Base-by-base conservation (phyloP, 2,113 vertebrate species). In the Grallaria varia region DNA sequence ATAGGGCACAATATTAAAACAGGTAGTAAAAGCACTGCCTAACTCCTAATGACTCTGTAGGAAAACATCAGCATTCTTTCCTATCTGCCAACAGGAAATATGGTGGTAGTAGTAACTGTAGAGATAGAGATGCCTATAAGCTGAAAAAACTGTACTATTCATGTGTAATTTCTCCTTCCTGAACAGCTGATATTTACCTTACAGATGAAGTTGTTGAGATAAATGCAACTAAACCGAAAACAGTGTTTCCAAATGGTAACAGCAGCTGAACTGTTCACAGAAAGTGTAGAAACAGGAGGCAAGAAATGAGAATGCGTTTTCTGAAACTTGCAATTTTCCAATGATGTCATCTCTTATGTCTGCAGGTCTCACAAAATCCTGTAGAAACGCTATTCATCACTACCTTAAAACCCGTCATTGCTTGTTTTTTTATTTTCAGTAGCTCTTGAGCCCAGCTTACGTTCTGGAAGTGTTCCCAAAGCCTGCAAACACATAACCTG, bases 371-470 rank as follows among this genome's bases (percentile, higher is more conserved):
- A 42, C 5, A 89, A 62, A 89, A 71, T 45, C 4, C 7, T 25
- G 4, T 14, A 47, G n/a, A 93, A 91, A 64, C 6, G 0, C 31
- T 56, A 14, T 53, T 76, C 53, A 16, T 42, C 22, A 37, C n/a
- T 42, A 37, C 8, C 22, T 42, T 4, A 19, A 89, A 77, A 91
- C 10, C 31, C 20, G 6, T 59, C n/a, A 25, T 71, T 53, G 25
- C 2, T 80, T 25, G 15, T 53, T 4, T 17, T 55, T 89, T 75
- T 52, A 56, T 21, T 37, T 5, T 47, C 24, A 60, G n/a, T 31
- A 68, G 13, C 30, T 60, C 23, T 13, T 0, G 0, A 56, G 30
- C 12, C 24, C 42, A 20, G 4, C 3, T 31, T 19, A 53, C 33
- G 28, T 2, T 75, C 30, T 63, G 22, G 24, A 87, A 84, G 40